Conservation (phyloP, 2,113 vertebrate species). For the Mustelus asterias region DNA sequence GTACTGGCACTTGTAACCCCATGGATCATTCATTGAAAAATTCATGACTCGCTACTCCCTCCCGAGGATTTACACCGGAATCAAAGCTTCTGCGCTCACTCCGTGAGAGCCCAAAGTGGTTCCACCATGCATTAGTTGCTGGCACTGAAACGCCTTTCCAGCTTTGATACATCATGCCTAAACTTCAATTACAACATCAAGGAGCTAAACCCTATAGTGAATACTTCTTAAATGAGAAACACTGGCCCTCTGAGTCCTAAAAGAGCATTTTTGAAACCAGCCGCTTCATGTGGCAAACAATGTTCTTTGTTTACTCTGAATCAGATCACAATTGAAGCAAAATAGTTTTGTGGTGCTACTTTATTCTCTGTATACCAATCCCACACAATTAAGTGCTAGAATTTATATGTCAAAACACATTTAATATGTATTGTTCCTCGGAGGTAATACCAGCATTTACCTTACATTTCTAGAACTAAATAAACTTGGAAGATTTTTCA, state of each 20-base stretch:
- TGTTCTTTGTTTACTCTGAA: neutral
- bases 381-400: neutral
- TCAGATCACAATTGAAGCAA: neutral
- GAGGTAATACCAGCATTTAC: neutral
- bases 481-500: no score
- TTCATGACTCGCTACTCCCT: conserved; percentile 60
- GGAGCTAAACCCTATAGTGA: conserved; percentile 48
- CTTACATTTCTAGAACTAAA: neutral
- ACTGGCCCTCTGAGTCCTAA: conserved; percentile 39
- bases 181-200: conserved; percentile 55
- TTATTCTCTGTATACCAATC: neutral
- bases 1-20: conserved; percentile 61
- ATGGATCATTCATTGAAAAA: conserved; percentile 59
- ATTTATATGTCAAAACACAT: neutral
- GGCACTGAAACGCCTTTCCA: neutral
- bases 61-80: conserved; percentile 54
- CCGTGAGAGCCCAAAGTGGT: neutral
- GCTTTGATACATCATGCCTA: conserved; percentile 54
- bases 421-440: neutral
- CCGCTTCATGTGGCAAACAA: neutral
- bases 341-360: neutral
- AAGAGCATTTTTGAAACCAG: conserved; percentile 38
- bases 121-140: conserved; percentile 42
- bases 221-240: conserved; percentile 43
- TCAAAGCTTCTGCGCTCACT: conserved; percentile 57